Percentiles rank a stretch among this genome's conserved stretches.
Conservation (phyloP, 2,113 vertebrate species). For the Trematocara unimaculatum region DNA sequence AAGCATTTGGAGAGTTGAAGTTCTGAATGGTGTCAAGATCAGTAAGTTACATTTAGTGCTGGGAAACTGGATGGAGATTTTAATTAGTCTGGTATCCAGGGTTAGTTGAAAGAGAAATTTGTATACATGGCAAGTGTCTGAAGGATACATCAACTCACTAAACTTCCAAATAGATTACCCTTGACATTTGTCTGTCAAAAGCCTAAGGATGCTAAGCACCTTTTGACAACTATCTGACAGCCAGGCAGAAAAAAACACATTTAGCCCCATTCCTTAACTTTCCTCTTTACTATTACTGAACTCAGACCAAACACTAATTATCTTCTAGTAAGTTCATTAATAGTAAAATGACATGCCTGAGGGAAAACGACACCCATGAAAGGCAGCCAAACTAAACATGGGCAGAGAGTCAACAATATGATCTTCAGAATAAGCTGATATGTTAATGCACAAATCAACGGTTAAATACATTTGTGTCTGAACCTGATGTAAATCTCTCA, state of each 20-base stretch:
- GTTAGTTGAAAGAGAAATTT: neutral
- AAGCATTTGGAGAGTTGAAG: neutral
- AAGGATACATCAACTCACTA: neutral
- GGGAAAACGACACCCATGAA: neutral
- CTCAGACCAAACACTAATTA: neutral
- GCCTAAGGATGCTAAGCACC: neutral
- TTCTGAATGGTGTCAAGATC: neutral
- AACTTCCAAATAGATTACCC: neutral
- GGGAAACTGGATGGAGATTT: neutral
- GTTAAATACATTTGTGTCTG: neutral
- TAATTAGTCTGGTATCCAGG: neutral
- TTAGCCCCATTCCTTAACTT: neutral
- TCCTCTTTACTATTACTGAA: neutral
- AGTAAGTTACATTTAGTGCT: neutral
- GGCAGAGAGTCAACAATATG: neutral
- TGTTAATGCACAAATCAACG: neutral
- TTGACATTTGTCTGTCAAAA: constrained; percentile 10
- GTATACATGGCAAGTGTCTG: neutral
- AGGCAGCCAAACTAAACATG: neutral
- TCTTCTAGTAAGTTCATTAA: constrained; percentile 9
- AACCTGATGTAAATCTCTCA: neutral
- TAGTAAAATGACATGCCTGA: neutral
- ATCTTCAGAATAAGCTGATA: neutral
- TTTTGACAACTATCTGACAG: neutral
- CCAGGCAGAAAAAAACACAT: neutral